A percentile compares a stretch with the other conserved stretches of the same genome.
These are phyloP conservation scores for Drosophila anomalata DNA, from an alignment of 2,888 invertebrate genomes.

Conservation along the genomic window DNA sequence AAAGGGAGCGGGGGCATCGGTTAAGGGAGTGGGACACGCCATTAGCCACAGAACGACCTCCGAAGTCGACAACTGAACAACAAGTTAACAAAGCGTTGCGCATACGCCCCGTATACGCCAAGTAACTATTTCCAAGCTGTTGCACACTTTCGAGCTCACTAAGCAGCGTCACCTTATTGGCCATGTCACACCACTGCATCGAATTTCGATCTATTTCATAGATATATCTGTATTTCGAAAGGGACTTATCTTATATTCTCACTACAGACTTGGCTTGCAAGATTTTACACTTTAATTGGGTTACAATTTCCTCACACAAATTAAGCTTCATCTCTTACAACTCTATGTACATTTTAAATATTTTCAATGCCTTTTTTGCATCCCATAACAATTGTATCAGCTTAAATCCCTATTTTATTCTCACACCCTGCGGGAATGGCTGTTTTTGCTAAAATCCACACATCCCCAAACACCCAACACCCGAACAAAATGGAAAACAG, in stretches of 20 bases:
- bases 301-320: background rate
- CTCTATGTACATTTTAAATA: background rate
- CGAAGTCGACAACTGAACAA: conserved; percentile 21
- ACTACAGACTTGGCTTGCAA: background rate
- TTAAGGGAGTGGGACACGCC: conserved; percentile 30
- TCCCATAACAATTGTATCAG: background rate
- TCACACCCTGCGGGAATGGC: background rate
- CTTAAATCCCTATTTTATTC: background rate
- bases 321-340: background rate
- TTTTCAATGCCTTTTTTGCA: background rate
- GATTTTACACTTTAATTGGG: background rate
- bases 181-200: conserved; percentile 28
- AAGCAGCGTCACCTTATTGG: conserved; percentile 50
- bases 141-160: conserved; percentile 75
- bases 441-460: background rate
- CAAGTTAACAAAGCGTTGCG: conserved; percentile 54
- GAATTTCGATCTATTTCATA: background rate
- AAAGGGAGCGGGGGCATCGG: background rate
- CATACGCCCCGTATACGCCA: conserved; percentile 60
- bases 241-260: conserved; percentile 5
- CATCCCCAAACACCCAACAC: background rate
- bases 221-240: conserved; percentile 16
- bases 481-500: conserved; percentile 32
- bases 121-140: conserved; percentile 73
- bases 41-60: conserved; percentile 37